phyloP scores from a whole-genome alignment of 2,797 vertebrate species.

The Hippocampus kuda region DNA sequence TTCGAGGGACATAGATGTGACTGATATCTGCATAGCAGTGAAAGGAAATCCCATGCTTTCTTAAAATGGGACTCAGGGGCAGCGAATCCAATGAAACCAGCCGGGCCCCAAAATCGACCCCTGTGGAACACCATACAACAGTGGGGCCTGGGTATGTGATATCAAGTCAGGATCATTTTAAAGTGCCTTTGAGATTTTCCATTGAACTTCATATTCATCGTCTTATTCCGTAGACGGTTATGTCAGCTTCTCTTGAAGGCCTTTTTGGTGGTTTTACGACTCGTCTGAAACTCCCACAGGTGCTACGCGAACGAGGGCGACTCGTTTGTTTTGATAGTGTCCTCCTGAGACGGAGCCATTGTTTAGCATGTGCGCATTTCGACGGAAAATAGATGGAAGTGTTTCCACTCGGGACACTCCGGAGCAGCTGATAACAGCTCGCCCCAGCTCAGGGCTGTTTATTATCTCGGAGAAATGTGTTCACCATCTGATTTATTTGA shows the following conservation, averaged over 20 bases:
- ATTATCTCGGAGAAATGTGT: slow-evolving; percentile 32
- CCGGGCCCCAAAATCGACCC: too few relatives aligned
- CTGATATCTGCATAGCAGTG: too few relatives aligned
- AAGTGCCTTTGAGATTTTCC: not conserved
- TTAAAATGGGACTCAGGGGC: too few relatives aligned
- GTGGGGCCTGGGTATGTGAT: too few relatives aligned
- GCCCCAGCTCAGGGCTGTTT: slow-evolving; percentile 26
- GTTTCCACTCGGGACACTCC: slow-evolving; percentile 35
- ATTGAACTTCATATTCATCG: not conserved
- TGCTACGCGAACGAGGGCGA: slow-evolving; percentile 36
- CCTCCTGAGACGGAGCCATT: not conserved
- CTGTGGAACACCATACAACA: too few relatives aligned
- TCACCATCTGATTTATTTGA: slow-evolving; percentile 12
- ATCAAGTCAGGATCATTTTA: too few relatives aligned
- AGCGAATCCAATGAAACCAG: too few relatives aligned
- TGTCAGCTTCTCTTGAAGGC: too few relatives aligned
- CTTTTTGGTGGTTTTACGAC: slow-evolving; percentile 52
- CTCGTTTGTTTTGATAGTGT: slow-evolving; percentile 48
- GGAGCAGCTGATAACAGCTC: slow-evolving; percentile 32
- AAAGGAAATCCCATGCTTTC: too few relatives aligned
- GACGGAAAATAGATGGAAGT: slow-evolving; percentile 30
- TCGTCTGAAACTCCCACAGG: slow-evolving; percentile 55
- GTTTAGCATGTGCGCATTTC: slow-evolving; percentile 27
- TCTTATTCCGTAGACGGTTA: too few relatives aligned
- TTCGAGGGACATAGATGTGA: too few relatives aligned